These are phyloP conservation scores for Invenusta paracnida DNA, from an alignment of 2,888 invertebrate species.

Conservation along the genomic window DNA sequence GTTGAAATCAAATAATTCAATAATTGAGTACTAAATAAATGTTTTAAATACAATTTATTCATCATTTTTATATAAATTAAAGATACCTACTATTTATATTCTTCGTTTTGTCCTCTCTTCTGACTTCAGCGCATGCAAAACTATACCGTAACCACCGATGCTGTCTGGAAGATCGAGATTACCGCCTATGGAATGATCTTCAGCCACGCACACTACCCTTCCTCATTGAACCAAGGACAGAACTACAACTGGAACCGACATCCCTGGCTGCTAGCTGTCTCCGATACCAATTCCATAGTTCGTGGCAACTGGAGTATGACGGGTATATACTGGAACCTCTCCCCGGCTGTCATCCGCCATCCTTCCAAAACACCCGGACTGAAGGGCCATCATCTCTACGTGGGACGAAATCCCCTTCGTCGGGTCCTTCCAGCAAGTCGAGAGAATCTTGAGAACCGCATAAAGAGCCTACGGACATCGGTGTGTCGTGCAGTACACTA, in stretches of 20 bases:
- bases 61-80: too few relatives aligned
- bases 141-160: not conserved
- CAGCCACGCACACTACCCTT: not conserved
- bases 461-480: not conserved
- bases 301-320: not conserved
- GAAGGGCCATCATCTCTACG: not conserved
- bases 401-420: not conserved
- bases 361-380: not conserved
- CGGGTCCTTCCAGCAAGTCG: not conserved
- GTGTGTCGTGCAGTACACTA: not conserved
- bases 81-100: too few relatives aligned
- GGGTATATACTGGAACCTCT: not conserved
- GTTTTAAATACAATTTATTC: too few relatives aligned
- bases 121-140: not conserved
- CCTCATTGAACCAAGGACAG: not conserved
- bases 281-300: not conserved
- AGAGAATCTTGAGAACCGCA: not conserved
- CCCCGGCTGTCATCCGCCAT: not conserved
- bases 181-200: not conserved
- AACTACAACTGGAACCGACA: not conserved
- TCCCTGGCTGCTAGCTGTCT: not conserved
- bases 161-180: not conserved
- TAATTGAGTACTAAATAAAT: too few relatives aligned
- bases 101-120: too few relatives aligned
- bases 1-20: too few relatives aligned